These are phyloP conservation scores for Hephaestus fuliginosus DNA, from an alignment of 2,797 vertebrate genomes.

Conservation along the genomic window DNA sequence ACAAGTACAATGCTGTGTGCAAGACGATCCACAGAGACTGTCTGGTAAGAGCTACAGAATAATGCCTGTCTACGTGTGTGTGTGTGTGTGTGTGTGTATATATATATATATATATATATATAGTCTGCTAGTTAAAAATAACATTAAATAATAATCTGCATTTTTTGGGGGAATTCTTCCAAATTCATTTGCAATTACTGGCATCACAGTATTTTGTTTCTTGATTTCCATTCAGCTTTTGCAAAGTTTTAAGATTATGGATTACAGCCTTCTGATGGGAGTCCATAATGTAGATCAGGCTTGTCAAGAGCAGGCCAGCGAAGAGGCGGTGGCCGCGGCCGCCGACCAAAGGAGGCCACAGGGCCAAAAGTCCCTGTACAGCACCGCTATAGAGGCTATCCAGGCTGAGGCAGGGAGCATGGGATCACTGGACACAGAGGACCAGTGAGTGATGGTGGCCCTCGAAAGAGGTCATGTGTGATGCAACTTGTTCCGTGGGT, in stretches of 20 bases:
- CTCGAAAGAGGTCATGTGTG: background rate
- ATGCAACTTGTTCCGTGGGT: background rate
- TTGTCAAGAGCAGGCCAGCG: slow-evolving; percentile 78
- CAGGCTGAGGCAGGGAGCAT: slow-evolving; percentile 90
- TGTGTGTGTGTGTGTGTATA: too few species aligned
- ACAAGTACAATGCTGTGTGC: slow-evolving; percentile 92
- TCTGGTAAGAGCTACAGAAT: slow-evolving; percentile 84
- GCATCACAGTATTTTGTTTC: slow-evolving; percentile 1
- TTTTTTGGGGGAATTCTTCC: background rate
- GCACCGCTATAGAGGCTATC: slow-evolving; percentile 96
- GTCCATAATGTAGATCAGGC: slow-evolving; percentile 92
- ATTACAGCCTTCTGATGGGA: slow-evolving; percentile 95
- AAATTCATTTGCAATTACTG: background rate
- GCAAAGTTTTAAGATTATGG: slow-evolving; percentile 99
- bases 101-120: too few species aligned
- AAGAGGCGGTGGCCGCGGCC: slow-evolving; percentile 57
- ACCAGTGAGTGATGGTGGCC: slow-evolving; percentile 86
- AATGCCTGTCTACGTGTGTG: background rate
- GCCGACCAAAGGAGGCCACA: slow-evolving; percentile 84
- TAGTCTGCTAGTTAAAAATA: too few species aligned
- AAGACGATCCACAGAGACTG: slow-evolving; percentile 96
- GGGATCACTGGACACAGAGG: slow-evolving; percentile 86
- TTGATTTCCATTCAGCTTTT: slow-evolving; percentile 85
- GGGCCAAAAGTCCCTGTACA: slow-evolving; percentile 93
- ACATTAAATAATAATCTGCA: too few species aligned